Percentiles rank a stretch among this genome's conserved stretches.
These are phyloP conservation scores for Hemistola chrysoprasaria DNA, from an alignment of 2,888 invertebrate genomes.

Conservation along the genomic window DNA sequence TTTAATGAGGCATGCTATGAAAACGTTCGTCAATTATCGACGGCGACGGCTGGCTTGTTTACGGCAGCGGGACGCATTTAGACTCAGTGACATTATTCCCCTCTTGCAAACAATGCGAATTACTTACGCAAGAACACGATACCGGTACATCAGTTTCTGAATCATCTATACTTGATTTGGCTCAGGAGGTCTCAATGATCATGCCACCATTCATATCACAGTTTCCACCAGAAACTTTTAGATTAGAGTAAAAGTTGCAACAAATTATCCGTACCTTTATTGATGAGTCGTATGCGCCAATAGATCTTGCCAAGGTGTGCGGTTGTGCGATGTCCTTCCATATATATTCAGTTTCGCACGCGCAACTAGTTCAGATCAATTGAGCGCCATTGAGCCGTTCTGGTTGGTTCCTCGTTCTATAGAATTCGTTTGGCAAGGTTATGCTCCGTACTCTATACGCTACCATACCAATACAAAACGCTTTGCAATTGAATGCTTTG, in stretches of 20 bases:
- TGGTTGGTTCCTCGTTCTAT: conserved; percentile 57
- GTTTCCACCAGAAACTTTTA: conserved; percentile 21
- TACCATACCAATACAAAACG: conserved; percentile 38
- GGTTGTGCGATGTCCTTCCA: conserved; percentile 54
- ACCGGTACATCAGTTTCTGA: conserved; percentile 29
- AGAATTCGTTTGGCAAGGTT: conserved; percentile 65
- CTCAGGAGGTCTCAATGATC: conserved; percentile 17
- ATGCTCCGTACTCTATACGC: conserved; percentile 45
- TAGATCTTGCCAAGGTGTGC: conserved; percentile 42
- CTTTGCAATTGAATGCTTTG: conserved; percentile 37
- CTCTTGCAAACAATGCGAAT: conserved; percentile 46
- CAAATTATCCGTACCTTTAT: conserved; percentile 26
- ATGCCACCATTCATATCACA: conserved; percentile 17
- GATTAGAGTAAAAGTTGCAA: conserved; percentile 25
- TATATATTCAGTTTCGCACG: conserved; percentile 64
- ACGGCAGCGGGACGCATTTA: conserved; percentile 76
- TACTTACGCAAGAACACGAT: conserved; percentile 41
- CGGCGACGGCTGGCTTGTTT: conserved; percentile 72
- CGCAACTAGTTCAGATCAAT: conserved; percentile 75
- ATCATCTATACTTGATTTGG: no score
- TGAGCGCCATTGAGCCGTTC: conserved; percentile 71
- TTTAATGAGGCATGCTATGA: conserved; percentile 76
- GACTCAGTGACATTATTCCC: conserved; percentile 67
- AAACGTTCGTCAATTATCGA: conserved; percentile 80
- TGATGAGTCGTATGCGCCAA: conserved; percentile 23